Evolutionary conservation across 2,113 vertebrate species (phyloP).

Genomic region (Pongo pygmaeus): DNA sequence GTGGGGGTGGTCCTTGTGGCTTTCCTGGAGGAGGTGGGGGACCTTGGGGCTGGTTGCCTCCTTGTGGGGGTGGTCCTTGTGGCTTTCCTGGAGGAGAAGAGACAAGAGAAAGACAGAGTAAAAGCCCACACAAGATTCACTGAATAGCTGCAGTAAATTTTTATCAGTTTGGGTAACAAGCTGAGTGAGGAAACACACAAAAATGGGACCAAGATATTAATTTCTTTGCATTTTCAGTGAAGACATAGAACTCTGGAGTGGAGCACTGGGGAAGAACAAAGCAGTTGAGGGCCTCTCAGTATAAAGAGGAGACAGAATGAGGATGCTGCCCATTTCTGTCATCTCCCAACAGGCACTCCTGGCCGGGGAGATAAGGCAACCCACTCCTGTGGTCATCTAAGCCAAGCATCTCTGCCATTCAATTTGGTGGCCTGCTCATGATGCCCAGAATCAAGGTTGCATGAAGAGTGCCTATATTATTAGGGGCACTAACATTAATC

Average conservation of each 20-base stretch:
- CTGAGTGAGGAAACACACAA: background rate
- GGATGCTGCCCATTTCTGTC: no score
- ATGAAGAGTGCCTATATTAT: background rate
- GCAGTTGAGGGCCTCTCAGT: no score
- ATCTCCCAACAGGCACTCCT: background rate
- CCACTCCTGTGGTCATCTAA: background rate
- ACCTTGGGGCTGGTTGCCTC: no score
- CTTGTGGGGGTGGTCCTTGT: no score
- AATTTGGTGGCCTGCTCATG: no score
- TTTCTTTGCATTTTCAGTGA: background rate
- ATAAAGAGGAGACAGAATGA: background rate
- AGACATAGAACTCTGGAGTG: background rate
- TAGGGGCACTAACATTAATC: no score
- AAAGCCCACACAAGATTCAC: no score
- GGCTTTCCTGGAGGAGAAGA: background rate
- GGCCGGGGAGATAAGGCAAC: fast-evolving
- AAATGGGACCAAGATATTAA: background rate
- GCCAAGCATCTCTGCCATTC: background rate
- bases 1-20: no score
- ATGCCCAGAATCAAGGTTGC: no score
- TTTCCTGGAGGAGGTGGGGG: no score
- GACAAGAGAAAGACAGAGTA: background rate
- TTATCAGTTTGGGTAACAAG: background rate
- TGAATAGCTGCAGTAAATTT: background rate
- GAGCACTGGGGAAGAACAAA: background rate